Evolutionary conservation across 2,113 vertebrate species (phyloP).

Genomic region (Penelope pileata): DNA sequence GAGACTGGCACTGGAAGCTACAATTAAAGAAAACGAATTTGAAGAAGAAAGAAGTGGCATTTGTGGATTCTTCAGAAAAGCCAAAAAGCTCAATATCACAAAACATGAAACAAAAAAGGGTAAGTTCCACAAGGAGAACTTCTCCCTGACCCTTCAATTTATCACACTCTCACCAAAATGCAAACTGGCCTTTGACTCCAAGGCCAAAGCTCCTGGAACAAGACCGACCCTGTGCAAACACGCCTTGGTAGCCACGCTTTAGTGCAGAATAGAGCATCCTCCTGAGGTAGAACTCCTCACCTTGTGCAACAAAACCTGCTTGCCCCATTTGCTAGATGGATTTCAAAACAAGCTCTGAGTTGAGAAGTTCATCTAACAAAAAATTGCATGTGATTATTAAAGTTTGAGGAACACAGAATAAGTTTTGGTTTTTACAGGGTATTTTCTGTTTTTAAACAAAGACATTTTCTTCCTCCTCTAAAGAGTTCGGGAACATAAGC

Average conservation of each 20-base stretch:
- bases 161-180: not conserved
- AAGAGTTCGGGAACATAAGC: not conserved
- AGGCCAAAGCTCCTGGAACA: not conserved
- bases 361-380: not conserved
- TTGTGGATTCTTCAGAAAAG: conserved; percentile 84
- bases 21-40: conserved; percentile 81
- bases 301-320: not conserved
- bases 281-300: not conserved
- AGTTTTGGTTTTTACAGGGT: not conserved
- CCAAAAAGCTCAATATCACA: conserved; percentile 80
- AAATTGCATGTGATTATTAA: not conserved
- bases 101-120: conserved; percentile 83
- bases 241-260: not conserved
- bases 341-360: not conserved
- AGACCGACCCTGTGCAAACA: not conserved
- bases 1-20: conserved; percentile 83
- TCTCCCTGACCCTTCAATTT: not conserved
- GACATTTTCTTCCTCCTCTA: not conserved
- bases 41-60: conserved; percentile 77
- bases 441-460: not conserved
- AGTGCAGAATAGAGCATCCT: not conserved
- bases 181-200: not conserved
- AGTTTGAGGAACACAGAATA: not conserved
- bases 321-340: not conserved
- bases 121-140: conserved; percentile 57